A percentile compares a stretch with the other conserved stretches of the same genome.
Evolutionary conservation across 2,888 invertebrate genomes (phyloP).

Genomic region (Herminia tarsipennalis): DNA sequence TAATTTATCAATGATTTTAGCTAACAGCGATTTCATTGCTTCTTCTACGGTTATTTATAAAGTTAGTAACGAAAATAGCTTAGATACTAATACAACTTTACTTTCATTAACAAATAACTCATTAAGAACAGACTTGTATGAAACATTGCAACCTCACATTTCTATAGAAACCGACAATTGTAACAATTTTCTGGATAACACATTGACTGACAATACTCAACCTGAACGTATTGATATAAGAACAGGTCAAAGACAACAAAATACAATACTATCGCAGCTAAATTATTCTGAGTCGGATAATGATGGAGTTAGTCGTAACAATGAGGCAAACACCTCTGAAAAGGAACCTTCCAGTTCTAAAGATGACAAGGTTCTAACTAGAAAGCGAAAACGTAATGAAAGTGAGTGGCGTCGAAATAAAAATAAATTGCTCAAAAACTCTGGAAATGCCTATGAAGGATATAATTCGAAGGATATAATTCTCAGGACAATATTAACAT

Average conservation of each 20-base stretch:
- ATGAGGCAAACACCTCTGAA: neutral
- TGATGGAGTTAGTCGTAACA: conserved; percentile 2
- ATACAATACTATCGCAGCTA: conserved; percentile 7
- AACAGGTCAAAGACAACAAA: neutral
- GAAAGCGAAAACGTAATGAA: conserved; percentile 12
- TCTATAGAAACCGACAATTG: conserved; percentile 6
- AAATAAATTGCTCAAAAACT: conserved; percentile 17
- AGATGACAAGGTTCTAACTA: conserved; percentile 5
- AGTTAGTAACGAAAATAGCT: conserved; percentile 8
- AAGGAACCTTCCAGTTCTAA: conserved; percentile 4
- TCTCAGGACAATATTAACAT: too few species aligned
- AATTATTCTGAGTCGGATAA: conserved; percentile 10
- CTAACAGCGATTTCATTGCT: conserved; percentile 11
- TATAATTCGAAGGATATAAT: conserved; percentile 4
- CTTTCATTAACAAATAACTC: conserved; percentile 11
- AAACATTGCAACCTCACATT: conserved; percentile 10
- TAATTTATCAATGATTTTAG: conserved; percentile 12
- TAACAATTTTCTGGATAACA: conserved; percentile 6
- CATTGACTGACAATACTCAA: conserved; percentile 11
- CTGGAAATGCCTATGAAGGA: conserved; percentile 15
- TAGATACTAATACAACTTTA: conserved; percentile 10
- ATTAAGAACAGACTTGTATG: conserved; percentile 10
- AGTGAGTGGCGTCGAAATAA: conserved; percentile 16
- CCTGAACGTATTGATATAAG: neutral
- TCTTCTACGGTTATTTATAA: conserved; percentile 13